phyloP scores from a whole-genome alignment of 2,797 vertebrate species.

The Cryptoprocta ferox region DNA sequence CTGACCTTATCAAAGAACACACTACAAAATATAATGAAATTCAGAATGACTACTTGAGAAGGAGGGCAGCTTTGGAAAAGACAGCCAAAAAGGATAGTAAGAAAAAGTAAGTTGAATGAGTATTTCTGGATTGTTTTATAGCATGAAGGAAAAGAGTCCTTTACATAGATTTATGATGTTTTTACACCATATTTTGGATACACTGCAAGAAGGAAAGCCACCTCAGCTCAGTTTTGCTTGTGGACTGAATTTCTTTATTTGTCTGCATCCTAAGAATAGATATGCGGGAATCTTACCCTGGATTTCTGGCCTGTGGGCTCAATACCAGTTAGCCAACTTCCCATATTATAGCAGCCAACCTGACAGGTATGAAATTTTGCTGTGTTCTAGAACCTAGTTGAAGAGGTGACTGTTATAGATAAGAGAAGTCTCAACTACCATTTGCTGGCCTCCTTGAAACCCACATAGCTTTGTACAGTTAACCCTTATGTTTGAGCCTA shows the following conservation, averaged over 20 bases:
- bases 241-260: conserved; percentile 10
- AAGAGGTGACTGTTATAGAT: background rate
- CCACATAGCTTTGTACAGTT: background rate
- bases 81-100: conserved; percentile 95
- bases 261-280: background rate
- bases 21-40: conserved; percentile 93
- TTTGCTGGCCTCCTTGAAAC: background rate
- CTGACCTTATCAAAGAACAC: conserved; percentile 97
- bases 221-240: background rate
- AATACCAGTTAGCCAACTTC: background rate
- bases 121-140: background rate
- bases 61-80: conserved; percentile 92
- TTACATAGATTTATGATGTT: background rate
- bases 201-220: background rate
- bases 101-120: conserved; percentile 92
- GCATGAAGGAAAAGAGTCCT: background rate
- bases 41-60: conserved; percentile 92
- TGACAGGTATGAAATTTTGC: background rate
- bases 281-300: background rate
- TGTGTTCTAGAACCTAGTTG: background rate
- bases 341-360: background rate
- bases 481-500: background rate
- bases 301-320: background rate
- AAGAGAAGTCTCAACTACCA: background rate
- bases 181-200: background rate